Conservation (phyloP, 2,113 vertebrate genomes). For the Rhinopomastus cyanomelas region DNA sequence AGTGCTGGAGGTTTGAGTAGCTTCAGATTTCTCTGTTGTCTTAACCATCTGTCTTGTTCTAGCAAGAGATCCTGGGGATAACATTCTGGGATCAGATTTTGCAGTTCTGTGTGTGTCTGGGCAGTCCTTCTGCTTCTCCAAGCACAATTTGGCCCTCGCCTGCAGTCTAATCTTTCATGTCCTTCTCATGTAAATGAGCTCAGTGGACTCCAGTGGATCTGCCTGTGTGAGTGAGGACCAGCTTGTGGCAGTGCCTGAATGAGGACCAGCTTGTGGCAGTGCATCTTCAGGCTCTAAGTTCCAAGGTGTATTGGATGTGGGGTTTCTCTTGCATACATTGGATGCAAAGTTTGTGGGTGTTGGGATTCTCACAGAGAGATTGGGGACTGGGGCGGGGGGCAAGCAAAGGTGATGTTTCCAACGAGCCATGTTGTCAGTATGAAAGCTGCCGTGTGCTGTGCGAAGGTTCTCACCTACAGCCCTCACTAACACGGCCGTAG, state of each 20-base stretch:
- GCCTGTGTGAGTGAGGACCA: not conserved
- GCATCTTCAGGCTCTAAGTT: not conserved
- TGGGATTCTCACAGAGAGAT: not conserved
- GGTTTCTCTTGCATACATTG: not conserved
- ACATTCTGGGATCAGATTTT: conserved; percentile 9
- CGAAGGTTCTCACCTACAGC: not conserved
- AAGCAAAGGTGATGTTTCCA: not conserved
- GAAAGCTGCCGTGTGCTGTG: not conserved
- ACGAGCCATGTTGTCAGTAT: not conserved
- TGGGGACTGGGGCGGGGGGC: rapidly evolving
- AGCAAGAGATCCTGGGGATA: not conserved
- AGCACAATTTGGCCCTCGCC: not conserved
- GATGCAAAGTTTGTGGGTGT: not conserved
- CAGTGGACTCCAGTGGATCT: not conserved
- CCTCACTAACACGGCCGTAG: not conserved
- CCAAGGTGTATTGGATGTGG: not conserved
- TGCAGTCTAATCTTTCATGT: not conserved
- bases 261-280: not conserved
- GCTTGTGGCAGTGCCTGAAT: too few species aligned
- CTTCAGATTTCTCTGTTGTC: conserved; percentile 21
- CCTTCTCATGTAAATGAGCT: not conserved
- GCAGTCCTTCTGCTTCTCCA: not conserved
- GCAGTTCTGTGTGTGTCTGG: not conserved
- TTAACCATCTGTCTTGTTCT: not conserved
- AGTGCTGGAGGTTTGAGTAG: not conserved